Evolutionary conservation across 2,113 vertebrate species (phyloP).

Genomic region (Podarcis muralis): DNA sequence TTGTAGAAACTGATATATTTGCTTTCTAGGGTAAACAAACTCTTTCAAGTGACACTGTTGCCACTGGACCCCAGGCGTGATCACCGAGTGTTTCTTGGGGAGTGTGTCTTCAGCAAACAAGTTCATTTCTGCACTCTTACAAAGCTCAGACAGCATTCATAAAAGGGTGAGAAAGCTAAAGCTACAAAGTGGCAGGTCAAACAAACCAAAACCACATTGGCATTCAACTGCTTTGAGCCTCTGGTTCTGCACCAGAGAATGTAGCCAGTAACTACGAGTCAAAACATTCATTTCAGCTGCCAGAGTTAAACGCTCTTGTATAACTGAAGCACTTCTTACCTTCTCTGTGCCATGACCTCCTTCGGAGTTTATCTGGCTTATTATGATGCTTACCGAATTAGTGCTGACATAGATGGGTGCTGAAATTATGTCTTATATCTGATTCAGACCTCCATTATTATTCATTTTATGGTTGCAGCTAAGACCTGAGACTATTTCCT

Average conservation of each 20-base stretch:
- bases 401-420: neutral
- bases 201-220: conserved; percentile 38
- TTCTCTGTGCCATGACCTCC: neutral
- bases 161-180: conserved; percentile 55
- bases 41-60: conserved; percentile 40
- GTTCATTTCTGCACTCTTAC: conserved; percentile 55
- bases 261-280: conserved; percentile 53
- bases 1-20: neutral
- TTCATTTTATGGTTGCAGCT: neutral
- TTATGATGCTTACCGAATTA: neutral
- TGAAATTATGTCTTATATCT: neutral
- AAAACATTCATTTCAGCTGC: conserved; percentile 4
- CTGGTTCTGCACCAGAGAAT: conserved; percentile 27
- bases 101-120: conserved; percentile 46
- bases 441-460: neutral
- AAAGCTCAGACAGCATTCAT: conserved; percentile 41
- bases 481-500: neutral
- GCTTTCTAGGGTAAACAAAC: conserved; percentile 22
- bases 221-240: conserved; percentile 53
- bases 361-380: neutral
- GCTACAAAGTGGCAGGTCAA: conserved; percentile 50
- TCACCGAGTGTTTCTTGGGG: conserved; percentile 49
- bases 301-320: neutral
- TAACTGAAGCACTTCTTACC: conserved; percentile 15
- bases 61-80: conserved; percentile 52